Evolutionary conservation across 2,113 vertebrate species (phyloP).

Genomic region (Cyphomyrus plagiostoma): DNA sequence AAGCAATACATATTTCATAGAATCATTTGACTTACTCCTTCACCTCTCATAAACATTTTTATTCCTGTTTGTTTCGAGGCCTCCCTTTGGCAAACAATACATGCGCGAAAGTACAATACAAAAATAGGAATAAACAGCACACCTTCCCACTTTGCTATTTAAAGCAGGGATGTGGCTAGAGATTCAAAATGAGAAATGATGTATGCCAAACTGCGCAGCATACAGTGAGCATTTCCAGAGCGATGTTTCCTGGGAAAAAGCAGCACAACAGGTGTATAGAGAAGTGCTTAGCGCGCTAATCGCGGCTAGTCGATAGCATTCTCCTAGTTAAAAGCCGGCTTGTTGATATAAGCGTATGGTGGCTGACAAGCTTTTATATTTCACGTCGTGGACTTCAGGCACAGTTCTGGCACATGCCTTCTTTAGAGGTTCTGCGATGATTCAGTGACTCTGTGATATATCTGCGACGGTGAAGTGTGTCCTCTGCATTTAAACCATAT

Average conservation of each 20-base stretch:
- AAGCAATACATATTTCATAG: neutral
- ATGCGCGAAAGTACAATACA: neutral
- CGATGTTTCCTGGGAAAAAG: neutral
- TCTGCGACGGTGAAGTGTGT: neutral
- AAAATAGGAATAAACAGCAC: neutral
- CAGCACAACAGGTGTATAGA: neutral
- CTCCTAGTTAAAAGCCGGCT: neutral
- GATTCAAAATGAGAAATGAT: neutral
- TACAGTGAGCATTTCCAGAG: neutral
- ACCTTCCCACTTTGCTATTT: neutral
- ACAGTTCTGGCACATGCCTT: neutral
- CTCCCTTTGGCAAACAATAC: neutral
- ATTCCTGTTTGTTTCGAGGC: neutral
- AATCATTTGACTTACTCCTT: neutral
- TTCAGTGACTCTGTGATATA: neutral
- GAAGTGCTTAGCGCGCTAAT: neutral
- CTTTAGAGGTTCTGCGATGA: neutral
- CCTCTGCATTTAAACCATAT: too few species aligned
- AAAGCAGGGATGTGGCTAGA: neutral
- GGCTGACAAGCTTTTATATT: neutral
- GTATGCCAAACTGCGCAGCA: neutral
- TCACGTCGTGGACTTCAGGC: neutral
- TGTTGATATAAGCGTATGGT: neutral
- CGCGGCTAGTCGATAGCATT: neutral
- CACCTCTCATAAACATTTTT: neutral